A percentile compares a stretch with the other conserved stretches of the same genome.
Evolutionary conservation across 2,888 invertebrate species (phyloP).

Genomic region (Megalurothrips usitatus): DNA sequence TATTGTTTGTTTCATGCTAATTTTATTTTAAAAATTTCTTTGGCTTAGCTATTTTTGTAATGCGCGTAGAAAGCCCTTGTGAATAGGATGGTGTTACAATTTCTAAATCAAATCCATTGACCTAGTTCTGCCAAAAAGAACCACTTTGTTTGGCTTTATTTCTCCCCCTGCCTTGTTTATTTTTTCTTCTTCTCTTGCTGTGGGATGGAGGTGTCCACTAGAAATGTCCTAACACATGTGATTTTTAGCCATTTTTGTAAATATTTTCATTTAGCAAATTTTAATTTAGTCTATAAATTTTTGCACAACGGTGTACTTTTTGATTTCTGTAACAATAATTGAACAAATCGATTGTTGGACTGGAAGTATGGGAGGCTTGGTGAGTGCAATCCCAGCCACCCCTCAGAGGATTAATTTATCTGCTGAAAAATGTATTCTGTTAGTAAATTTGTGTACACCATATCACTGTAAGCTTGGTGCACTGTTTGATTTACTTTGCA

Average conservation of each 20-base stretch:
- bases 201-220: neutral
- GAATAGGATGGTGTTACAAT: too few relatives aligned
- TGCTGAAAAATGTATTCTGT: neutral
- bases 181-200: neutral
- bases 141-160: neutral
- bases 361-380: too few relatives aligned
- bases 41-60: too few relatives aligned
- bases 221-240: slow-evolving; percentile 22
- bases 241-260: slow-evolving; percentile 18
- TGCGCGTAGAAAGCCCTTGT: too few relatives aligned
- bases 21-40: too few relatives aligned
- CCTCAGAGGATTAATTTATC: neutral
- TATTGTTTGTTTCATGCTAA: too few relatives aligned
- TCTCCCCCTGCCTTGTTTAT: neutral
- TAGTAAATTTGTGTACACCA: neutral
- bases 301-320: neutral
- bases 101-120: too few relatives aligned
- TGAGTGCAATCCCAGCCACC: too few relatives aligned
- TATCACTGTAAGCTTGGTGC: neutral
- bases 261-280: neutral
- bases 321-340: neutral
- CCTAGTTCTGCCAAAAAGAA: too few relatives aligned
- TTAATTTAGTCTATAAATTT: neutral
- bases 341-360: neutral
- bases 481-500: neutral